Conservation (phyloP, 2,113 vertebrate species). For the Siniperca chuatsi region DNA sequence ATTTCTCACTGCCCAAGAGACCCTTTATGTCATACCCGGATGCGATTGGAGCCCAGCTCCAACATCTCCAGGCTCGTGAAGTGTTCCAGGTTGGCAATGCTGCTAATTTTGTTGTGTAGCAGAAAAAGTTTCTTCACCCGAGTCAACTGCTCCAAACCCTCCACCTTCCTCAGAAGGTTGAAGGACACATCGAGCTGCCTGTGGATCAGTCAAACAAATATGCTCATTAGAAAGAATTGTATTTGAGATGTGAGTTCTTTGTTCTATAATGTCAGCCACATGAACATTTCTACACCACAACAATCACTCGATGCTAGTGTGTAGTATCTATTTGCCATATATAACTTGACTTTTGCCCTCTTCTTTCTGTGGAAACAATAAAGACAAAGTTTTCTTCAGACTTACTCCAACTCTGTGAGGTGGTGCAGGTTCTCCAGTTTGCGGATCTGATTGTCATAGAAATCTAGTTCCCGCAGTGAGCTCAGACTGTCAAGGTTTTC, state of each 20-base stretch:
- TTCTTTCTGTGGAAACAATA: not conserved
- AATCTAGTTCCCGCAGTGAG: constrained; percentile 91
- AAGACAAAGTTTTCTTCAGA: constrained; percentile 42
- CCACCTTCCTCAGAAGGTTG: constrained; percentile 93
- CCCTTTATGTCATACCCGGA: constrained; percentile 87
- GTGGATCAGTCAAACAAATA: constrained; percentile 40
- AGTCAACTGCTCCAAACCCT: constrained; percentile 91
- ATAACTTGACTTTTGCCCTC: not conserved
- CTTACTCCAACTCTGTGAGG: constrained; percentile 94
- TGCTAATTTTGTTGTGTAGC: constrained; percentile 96
- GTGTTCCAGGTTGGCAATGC: constrained; percentile 90
- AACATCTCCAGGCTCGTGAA: constrained; percentile 91
- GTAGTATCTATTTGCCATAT: not conserved
- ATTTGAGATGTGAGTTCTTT: not conserved
- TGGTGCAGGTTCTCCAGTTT: constrained; percentile 94
- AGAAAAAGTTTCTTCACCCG: constrained; percentile 94
- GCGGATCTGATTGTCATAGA: constrained; percentile 98
- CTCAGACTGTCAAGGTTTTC: constrained; percentile 93
- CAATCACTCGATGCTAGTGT: not conserved
- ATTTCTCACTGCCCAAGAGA: not conserved
- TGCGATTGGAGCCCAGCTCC: constrained; percentile 97
- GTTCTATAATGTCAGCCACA: not conserved
- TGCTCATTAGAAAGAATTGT: not conserved
- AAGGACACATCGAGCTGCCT: constrained; percentile 97
- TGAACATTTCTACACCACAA: not conserved